These are phyloP conservation scores for Cheilosia scutellata DNA, from an alignment of 2,888 invertebrate species.

Conservation along the genomic window DNA sequence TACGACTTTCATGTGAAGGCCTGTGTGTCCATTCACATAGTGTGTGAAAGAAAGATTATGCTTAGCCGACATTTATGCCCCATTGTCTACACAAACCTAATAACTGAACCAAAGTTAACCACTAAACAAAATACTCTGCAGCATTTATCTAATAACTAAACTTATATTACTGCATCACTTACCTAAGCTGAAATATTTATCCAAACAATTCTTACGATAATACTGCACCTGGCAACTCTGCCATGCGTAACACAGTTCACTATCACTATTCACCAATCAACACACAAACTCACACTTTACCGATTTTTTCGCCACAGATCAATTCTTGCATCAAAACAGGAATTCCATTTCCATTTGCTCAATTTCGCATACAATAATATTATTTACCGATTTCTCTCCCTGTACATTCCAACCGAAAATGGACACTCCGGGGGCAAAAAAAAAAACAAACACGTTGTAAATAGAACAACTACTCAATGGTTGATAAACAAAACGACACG, in stretches of 20 bases:
- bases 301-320: conserved; percentile 36
- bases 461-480: conserved; percentile 39
- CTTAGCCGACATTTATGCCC: too few relatives aligned
- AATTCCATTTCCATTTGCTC: conserved; percentile 11
- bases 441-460: conserved; percentile 18
- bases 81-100: too few relatives aligned
- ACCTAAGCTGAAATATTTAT: too few relatives aligned
- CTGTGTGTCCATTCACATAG: too few relatives aligned
- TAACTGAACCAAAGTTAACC: too few relatives aligned
- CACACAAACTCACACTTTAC: conserved; percentile 21
- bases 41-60: too few relatives aligned
- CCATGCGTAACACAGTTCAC: conserved; percentile 2
- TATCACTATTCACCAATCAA: conserved; percentile 28
- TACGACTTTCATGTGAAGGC: too few relatives aligned
- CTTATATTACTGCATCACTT: too few relatives aligned
- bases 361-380: conserved; percentile 11
- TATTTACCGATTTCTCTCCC: not conserved
- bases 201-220: not conserved
- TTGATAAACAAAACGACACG: conserved; percentile 45
- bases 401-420: not conserved
- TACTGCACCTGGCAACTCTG: conserved; percentile 48
- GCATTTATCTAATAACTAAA: too few relatives aligned
- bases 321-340: conserved; percentile 36
- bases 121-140: too few relatives aligned
- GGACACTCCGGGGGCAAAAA: not conserved